These are phyloP conservation scores for Grammatotria lemairii DNA, from an alignment of 2,113 vertebrate species.

Conservation along the genomic window DNA sequence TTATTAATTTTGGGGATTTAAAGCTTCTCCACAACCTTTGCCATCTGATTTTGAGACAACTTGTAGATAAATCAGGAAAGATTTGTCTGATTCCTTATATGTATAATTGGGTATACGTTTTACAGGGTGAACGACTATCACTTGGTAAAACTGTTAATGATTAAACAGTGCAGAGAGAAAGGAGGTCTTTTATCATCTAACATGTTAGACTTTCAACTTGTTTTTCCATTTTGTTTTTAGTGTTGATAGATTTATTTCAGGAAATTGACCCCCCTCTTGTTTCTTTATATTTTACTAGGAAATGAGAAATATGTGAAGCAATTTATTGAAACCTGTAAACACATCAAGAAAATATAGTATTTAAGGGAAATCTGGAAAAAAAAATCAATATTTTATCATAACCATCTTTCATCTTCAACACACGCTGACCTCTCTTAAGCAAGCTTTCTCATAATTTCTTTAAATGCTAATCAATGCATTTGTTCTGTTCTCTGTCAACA, in stretches of 20 bases:
- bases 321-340: background rate
- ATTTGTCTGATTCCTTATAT: constrained; percentile 19
- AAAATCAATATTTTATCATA: background rate
- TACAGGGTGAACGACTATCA: constrained; percentile 43
- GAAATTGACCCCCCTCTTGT: background rate
- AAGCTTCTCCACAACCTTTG: background rate
- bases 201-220: constrained; percentile 41
- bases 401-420: background rate
- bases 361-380: background rate
- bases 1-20: constrained; percentile 47
- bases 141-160: constrained; percentile 60
- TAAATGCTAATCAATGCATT: background rate
- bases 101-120: constrained; percentile 39
- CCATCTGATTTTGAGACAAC: background rate
- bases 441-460: background rate
- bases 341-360: background rate
- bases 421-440: background rate
- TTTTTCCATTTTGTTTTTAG: constrained; percentile 21
- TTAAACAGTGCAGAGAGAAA: constrained; percentile 35
- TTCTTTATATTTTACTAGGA: background rate
- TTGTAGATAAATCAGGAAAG: background rate
- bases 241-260: background rate
- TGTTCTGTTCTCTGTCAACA: background rate
- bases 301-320: background rate
- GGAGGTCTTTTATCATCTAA: constrained; percentile 36